Percentiles rank a stretch among this genome's conserved stretches.
Evolutionary conservation across 2,113 vertebrate species (phyloP).

Genomic region (Entosphenus tridentatus): DNA sequence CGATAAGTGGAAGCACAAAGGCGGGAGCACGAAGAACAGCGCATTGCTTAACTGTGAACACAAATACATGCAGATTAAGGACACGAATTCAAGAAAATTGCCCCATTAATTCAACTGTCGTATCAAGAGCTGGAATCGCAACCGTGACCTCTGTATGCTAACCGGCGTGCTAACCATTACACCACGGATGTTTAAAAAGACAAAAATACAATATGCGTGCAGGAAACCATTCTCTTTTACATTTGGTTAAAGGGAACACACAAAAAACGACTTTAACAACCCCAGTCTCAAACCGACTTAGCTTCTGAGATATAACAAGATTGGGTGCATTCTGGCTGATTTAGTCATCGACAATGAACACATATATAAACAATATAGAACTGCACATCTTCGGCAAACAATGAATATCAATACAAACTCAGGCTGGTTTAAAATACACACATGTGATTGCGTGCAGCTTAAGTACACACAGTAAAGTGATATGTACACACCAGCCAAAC

Average conservation of each 20-base stretch:
- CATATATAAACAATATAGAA: neutral
- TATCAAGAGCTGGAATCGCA: conserved; percentile 7
- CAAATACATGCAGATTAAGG: conserved; percentile 14
- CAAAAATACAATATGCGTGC: conserved; percentile 10
- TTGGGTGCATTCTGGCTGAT: too few relatives aligned
- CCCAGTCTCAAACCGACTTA: neutral
- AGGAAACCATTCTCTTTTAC: neutral
- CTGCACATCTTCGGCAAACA: neutral
- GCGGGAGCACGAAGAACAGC: conserved; percentile 84
- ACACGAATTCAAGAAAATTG: conserved; percentile 8
- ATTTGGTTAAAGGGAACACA: neutral
- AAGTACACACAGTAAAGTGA: too few relatives aligned
- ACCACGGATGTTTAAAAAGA: conserved; percentile 13
- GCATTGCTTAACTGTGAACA: conserved; percentile 74
- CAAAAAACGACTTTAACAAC: neutral
- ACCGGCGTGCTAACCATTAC: conserved; percentile 3
- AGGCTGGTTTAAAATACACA: neutral
- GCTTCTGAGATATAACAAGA: too few relatives aligned
- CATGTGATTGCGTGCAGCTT: too few relatives aligned
- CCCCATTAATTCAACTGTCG: neutral
- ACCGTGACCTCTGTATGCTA: neutral
- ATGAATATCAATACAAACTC: neutral
- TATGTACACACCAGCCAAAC: too few relatives aligned
- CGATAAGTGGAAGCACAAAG: conserved; percentile 90
- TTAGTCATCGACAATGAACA: neutral